Base-by-base conservation (phyloP, 2,888 invertebrate species). In the Clanis bilineata region DNA sequence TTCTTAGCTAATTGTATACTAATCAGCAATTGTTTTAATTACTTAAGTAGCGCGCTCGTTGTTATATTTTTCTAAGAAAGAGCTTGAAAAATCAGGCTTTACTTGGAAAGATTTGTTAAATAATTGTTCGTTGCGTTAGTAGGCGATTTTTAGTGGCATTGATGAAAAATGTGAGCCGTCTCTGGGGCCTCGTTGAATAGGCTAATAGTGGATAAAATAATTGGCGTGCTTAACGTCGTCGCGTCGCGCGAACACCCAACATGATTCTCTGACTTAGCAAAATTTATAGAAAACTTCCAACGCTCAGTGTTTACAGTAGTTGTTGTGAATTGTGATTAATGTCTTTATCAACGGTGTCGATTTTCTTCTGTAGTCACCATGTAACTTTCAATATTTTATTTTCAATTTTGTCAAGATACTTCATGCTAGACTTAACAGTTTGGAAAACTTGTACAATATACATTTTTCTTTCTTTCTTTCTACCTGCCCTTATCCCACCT, bases 141-240 rank as follows among this genome's bases (percentile, higher is more conserved):
- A 39, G 28, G 51, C 39, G 39, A 12, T 25, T 51, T 39, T 58
- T 58, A 56, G 36, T 45, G 12, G 25, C 60, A 69, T 69, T 72
- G 76, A 72, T 71, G 69, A 71, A 68, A 67, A 72, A 73, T 71
- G 62, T 64, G 63, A 63, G 58, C 61, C 60, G 64, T 74, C 77
- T 72, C 76, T 10, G 57, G 71, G 70, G 74, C 63, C 69, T 71
- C 65, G 70, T 74, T 64, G 66, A 65, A 65, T 64, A 67, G 70
- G 66, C 71, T 76, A 72, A 76, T 76, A 69, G 65, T 68, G 62
- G 72, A 72, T 82, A 80, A 51, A 51, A 57, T 57, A 58, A 83
- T 83, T 83, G 82, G 76, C 77, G 77, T 73, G 76, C 76, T 79
- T 79, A 75, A 76, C 74, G 69, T 71, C 72, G 70, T 79, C 74